phyloP scores from a whole-genome alignment of 2,797 vertebrate genomes.

The Oophaga sylvatica region DNA sequence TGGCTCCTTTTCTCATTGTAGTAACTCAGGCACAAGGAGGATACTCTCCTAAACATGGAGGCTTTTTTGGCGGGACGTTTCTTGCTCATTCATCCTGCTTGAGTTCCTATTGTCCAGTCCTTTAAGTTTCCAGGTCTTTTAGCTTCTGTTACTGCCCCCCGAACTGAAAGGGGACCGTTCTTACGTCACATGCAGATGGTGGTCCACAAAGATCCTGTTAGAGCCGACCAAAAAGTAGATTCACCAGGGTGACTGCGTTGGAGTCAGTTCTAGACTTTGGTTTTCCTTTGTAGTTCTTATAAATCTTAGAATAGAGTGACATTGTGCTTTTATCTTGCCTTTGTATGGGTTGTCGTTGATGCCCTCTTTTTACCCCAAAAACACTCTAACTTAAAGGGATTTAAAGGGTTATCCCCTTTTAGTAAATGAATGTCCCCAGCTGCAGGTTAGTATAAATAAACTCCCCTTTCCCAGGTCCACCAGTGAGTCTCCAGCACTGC shows the following conservation, averaged over 20 bases:
- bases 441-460: no score
- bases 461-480: no score
- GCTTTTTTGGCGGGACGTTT: not conserved
- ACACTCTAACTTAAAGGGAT: not conserved
- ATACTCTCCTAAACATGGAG: no score
- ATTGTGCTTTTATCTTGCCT: no score
- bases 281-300: not conserved
- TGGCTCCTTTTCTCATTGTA: constrained; percentile 31
- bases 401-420: not conserved
- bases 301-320: no score
- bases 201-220: not conserved
- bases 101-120: not conserved
- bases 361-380: not conserved
- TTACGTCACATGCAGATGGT: not conserved
- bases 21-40: not conserved
- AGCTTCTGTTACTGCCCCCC: not conserved
- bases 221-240: not conserved
- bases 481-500: no score
- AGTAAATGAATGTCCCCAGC: no score
- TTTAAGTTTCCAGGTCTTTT: not conserved
- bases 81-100: not conserved
- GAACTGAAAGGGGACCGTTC: not conserved
- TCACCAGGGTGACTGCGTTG: not conserved
- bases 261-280: not conserved
- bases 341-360: not conserved